Evolutionary conservation across 2,113 vertebrate species (phyloP).

Genomic region (Elephantulus edwardii): DNA sequence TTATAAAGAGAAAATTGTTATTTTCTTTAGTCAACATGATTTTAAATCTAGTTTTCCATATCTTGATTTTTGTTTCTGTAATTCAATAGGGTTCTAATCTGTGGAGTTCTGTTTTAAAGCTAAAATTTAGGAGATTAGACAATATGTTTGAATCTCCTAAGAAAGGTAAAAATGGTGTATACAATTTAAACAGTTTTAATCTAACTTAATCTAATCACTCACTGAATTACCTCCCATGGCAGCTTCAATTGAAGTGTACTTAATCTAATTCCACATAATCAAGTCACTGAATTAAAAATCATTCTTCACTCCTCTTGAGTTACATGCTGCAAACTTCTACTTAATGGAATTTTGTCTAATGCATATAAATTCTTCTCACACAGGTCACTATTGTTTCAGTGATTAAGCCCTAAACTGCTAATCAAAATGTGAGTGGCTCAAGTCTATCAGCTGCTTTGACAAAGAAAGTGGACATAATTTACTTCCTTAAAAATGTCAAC

Average conservation of each 20-base stretch:
- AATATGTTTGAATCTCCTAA: background rate
- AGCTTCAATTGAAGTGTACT: background rate
- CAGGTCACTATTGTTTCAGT: background rate
- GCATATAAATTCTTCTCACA: no score
- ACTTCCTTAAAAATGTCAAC: background rate
- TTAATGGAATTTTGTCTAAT: background rate
- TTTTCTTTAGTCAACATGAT: background rate
- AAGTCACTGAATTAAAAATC: background rate
- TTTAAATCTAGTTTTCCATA: background rate
- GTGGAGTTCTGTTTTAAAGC: background rate
- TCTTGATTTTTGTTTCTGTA: background rate
- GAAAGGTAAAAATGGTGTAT: conserved; percentile 1
- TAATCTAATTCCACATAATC: conserved; percentile 14
- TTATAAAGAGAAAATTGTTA: background rate
- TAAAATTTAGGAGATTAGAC: background rate
- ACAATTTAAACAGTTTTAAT: background rate
- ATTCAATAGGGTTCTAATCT: background rate
- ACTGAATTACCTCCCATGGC: background rate
- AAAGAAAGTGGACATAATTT: background rate
- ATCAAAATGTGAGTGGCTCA: background rate
- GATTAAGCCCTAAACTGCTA: background rate
- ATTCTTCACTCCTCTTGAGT: background rate
- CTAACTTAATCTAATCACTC: background rate
- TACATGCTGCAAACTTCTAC: background rate
- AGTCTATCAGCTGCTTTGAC: background rate